phyloP scores from a whole-genome alignment of 1,140 invertebrate genomes.

The Drosophila murphyi region DNA sequence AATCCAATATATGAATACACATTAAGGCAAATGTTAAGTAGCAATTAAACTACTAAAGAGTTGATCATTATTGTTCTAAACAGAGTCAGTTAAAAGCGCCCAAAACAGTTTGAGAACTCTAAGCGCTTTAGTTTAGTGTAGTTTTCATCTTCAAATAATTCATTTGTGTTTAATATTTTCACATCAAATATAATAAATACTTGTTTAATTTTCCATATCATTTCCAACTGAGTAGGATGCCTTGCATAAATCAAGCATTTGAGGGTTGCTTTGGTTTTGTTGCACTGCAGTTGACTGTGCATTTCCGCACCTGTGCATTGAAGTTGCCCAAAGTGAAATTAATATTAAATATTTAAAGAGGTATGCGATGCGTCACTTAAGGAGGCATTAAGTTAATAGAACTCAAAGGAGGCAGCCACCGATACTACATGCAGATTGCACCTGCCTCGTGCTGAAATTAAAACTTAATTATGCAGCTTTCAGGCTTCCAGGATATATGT shows the following conservation, averaged over 20 bases:
- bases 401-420: conserved; percentile 63
- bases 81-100: no score
- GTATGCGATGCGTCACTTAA: conserved; percentile 64
- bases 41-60: not conserved
- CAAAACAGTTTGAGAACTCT: no score
- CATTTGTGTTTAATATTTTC: no score
- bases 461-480: conserved; percentile 75
- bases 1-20: not conserved
- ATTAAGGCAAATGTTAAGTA: not conserved
- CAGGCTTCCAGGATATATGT: not conserved
- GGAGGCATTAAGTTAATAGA: conserved; percentile 77
- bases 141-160: no score
- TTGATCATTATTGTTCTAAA: no score
- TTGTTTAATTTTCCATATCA: no score
- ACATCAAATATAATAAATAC: no score
- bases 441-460: conserved; percentile 50
- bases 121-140: no score
- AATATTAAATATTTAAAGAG: conserved; percentile 77
- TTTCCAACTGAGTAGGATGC: no score
- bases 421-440: not conserved
- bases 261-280: not conserved
- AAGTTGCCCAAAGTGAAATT: conserved; percentile 57
- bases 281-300: not conserved
- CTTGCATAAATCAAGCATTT: no score
- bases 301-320: conserved; percentile 21